phyloP scores from a whole-genome alignment of 2,888 invertebrate genomes.

The Alviniconcha strummeri region DNA sequence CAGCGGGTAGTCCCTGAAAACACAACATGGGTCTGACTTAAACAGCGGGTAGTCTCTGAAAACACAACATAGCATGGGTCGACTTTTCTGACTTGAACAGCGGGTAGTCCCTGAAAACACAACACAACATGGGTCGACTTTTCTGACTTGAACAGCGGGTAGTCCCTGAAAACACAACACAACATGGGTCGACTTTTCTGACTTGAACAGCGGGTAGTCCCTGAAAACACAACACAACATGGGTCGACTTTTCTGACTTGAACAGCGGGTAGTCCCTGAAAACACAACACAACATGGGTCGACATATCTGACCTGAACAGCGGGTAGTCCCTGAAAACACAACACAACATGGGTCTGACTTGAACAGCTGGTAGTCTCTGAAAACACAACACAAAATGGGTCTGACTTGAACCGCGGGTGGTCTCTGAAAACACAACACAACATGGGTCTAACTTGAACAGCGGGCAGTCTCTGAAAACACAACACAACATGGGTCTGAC shows the following conservation, averaged over 20 bases:
- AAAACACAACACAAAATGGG: background rate
- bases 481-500: conserved; percentile 74
- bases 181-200: no score
- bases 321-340: conserved; percentile 60
- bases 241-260: no score
- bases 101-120: background rate
- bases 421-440: background rate
- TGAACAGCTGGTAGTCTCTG: background rate
- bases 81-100: no score
- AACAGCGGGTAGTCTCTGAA: background rate
- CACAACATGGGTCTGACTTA: background rate
- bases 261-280: no score
- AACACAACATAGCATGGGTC: background rate
- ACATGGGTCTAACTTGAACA: background rate
- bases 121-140: background rate
- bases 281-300: conserved; percentile 68
- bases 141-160: background rate
- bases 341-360: background rate
- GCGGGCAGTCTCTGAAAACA: no score
- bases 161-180: no score
- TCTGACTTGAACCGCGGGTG: no score
- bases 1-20: conserved; percentile 64
- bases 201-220: no score
- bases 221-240: no score
- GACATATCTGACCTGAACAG: conserved; percentile 67